A percentile compares a stretch with the other conserved stretches of the same genome.
Evolutionary conservation across 2,797 vertebrate species (phyloP).

Genomic region (Clarias pachynema): DNA sequence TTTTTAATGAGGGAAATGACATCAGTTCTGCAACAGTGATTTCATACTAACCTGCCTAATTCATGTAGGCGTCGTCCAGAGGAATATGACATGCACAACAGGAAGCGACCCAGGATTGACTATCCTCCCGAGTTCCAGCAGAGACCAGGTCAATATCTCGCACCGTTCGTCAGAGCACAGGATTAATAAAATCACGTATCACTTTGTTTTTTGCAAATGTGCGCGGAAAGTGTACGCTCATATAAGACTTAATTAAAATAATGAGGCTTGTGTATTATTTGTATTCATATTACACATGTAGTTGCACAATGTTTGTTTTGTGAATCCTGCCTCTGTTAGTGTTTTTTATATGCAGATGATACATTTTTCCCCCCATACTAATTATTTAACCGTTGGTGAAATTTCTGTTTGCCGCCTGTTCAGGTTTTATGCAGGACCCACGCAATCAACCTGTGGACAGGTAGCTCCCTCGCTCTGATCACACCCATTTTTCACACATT

Average conservation of each 20-base stretch:
- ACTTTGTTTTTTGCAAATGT: neutral
- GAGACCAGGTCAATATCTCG: constrained; percentile 92
- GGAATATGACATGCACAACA: constrained; percentile 97
- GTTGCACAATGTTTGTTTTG: no score
- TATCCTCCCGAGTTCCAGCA: constrained; percentile 94
- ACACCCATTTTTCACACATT: constrained; percentile 34
- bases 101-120: constrained; percentile 96
- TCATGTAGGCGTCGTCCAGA: constrained; percentile 97
- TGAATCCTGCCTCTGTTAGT: neutral
- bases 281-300: neutral
- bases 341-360: neutral
- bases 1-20: neutral
- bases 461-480: constrained; percentile 74
- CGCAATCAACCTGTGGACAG: constrained; percentile 94
- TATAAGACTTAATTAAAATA: neutral
- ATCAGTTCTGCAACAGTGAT: constrained; percentile 56
- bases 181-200: neutral
- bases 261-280: no score
- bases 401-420: constrained; percentile 77
- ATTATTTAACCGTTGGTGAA: constrained; percentile 8
- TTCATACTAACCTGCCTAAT: constrained; percentile 91
- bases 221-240: no score
- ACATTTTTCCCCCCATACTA: neutral
- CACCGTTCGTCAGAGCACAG: constrained; percentile 31
- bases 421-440: constrained; percentile 97